These are phyloP conservation scores for Protophormia terraenovae DNA, from an alignment of 2,888 invertebrate species.

Conservation along the genomic window DNA sequence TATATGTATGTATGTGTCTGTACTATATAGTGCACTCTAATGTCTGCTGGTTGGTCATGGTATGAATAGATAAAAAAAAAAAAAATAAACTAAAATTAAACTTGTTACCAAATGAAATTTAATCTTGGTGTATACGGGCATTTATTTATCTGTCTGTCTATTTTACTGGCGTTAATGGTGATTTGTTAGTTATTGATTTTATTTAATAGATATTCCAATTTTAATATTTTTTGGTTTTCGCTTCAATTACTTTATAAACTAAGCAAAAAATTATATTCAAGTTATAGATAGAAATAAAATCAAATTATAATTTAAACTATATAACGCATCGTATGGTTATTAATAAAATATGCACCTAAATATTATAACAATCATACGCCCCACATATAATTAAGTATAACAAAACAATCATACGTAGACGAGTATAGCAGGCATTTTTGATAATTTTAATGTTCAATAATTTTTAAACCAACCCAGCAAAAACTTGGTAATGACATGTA, in stretches of 20 bases:
- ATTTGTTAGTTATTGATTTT: slow-evolving; percentile 65
- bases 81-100: slow-evolving; percentile 35
- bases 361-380: too few relatives aligned
- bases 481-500: too few relatives aligned
- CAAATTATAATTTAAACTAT: too few relatives aligned
- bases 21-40: background rate
- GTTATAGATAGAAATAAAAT: too few relatives aligned
- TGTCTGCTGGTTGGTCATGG: background rate
- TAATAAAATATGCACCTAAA: too few relatives aligned
- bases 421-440: too few relatives aligned
- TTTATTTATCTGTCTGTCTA: slow-evolving; percentile 43
- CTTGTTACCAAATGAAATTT: slow-evolving; percentile 39
- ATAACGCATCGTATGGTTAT: too few relatives aligned
- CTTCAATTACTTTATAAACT: background rate
- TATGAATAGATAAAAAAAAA: background rate
- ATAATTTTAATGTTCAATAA: too few relatives aligned
- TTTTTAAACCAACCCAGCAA: too few relatives aligned
- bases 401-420: too few relatives aligned
- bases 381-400: too few relatives aligned
- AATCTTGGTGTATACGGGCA: slow-evolving; percentile 36
- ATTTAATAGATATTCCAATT: background rate
- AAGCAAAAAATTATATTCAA: too few relatives aligned
- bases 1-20: background rate
- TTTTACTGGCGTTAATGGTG: slow-evolving; percentile 54
- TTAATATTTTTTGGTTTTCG: background rate